Base-by-base conservation (phyloP, 2,113 vertebrate genomes). In the Cynopterus brachyotis region DNA sequence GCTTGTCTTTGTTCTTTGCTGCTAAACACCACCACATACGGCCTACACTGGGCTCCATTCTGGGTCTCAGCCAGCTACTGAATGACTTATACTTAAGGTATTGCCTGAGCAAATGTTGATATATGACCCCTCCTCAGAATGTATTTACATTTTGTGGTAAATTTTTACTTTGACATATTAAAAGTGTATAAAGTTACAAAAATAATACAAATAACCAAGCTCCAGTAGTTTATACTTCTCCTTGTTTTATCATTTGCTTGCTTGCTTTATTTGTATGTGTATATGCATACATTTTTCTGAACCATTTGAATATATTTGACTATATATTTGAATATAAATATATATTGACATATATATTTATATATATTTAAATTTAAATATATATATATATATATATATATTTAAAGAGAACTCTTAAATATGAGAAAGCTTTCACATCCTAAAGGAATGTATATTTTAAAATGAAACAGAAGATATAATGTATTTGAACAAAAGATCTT, bases 91-190 rank as follows among this genome's bases (percentile, higher is more conserved):
- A 40, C 37, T 47, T 32, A 72, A 79, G 7, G 22, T 60, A n/a
- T 37, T n/a, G 15, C 5, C 60, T 82, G 28, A 94, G 73, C 60
- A 88, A 89, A 82, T 32, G 20, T 42, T 91, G 45, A 59, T 7
- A 4, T 17, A n/a, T 55, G n/a, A 78, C 24, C 17, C 3, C 1
- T 59, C 62, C 42, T 72, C 42, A 32, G 13, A 85, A 30, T 50
- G 35, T n/a, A 45, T 75, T 88, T 85, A 92, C 22, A 79, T 72
- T 35, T 55, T 35, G 9, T 47, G 45, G 47, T 66, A 35, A 40
- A 64, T 26, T 76, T 87, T 87, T 35, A 62, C 28, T 83, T 80
- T 50, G 62, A 32, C 79, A 45, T 37, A 37, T 24, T 79, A 88
- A 79, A 69, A 47, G 50, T 69, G 4, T 22, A 78, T 66, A 82